Percentiles rank a stretch among this genome's conserved stretches.
Conservation (phyloP, 2,888 invertebrate species). For the Scaptomyza tumidula region DNA sequence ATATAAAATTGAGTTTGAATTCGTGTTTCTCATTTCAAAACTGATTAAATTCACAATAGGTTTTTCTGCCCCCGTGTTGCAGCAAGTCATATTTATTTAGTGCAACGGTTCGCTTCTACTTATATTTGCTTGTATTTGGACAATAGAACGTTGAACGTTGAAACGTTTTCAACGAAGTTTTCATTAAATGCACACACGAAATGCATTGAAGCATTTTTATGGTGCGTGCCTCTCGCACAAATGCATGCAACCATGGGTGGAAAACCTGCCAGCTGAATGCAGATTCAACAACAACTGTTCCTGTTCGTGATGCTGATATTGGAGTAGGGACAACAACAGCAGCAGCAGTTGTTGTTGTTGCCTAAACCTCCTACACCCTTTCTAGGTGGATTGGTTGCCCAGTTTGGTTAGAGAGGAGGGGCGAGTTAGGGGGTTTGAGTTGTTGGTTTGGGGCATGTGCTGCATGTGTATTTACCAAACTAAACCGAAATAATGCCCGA, state of each 20-base stretch:
- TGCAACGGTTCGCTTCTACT: neutral
- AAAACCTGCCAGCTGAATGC: slow-evolving; percentile 7
- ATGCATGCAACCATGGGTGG: slow-evolving; percentile 22
- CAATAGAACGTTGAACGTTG: slow-evolving; percentile 15
- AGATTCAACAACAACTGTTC: slow-evolving; percentile 3
- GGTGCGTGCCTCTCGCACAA: slow-evolving; percentile 40
- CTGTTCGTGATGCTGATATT: slow-evolving; percentile 6
- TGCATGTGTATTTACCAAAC: slow-evolving; percentile 78
- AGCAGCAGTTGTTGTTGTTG: slow-evolving; percentile 28
- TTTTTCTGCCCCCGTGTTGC: neutral
- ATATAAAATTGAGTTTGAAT: too few relatives aligned
- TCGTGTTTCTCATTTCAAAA: neutral
- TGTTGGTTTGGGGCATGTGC: slow-evolving; percentile 31
- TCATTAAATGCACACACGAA: slow-evolving; percentile 65
- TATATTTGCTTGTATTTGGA: neutral
- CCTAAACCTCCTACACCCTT: slow-evolving; percentile 32
- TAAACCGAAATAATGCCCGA: slow-evolving; percentile 78
- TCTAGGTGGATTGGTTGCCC: too few relatives aligned
- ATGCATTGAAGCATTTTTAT: slow-evolving; percentile 61
- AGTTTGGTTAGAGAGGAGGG: too few relatives aligned
- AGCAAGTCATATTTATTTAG: slow-evolving; percentile 2
- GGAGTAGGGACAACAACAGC: slow-evolving; percentile 13
- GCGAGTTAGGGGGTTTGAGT: neutral
- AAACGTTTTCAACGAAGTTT: slow-evolving; percentile 38
- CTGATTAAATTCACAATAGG: neutral